phyloP scores from a whole-genome alignment of 2,113 vertebrate genomes.

The Murina feae region DNA sequence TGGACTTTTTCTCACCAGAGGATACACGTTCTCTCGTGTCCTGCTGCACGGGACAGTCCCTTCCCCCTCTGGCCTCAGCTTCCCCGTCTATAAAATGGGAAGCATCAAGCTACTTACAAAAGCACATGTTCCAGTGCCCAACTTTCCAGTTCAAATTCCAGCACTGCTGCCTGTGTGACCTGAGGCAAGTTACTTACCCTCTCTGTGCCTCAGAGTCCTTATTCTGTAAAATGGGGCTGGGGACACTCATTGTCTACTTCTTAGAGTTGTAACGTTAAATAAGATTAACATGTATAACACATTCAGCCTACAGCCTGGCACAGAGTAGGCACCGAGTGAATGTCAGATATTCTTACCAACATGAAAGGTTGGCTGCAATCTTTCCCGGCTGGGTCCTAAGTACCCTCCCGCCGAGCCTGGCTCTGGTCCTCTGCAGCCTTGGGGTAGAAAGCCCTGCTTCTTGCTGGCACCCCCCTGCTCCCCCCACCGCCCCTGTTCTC shows the following conservation, averaged over 20 bases:
- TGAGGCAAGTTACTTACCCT: neutral
- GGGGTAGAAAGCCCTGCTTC: neutral
- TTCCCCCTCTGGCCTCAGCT: neutral
- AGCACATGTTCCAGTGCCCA: neutral
- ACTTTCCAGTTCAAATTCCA: neutral
- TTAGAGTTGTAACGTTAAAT: neutral
- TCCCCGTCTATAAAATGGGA: neutral
- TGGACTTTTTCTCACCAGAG: neutral
- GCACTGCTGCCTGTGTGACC: neutral
- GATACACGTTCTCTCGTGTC: neutral
- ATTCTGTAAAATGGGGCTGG: neutral
- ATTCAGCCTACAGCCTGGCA: neutral
- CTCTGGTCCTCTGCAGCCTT: neutral
- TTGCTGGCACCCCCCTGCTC: rapidly evolving
- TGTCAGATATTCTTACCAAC: neutral
- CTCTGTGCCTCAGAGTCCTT: neutral
- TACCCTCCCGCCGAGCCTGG: neutral
- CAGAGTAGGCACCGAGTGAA: neutral
- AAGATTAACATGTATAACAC: neutral
- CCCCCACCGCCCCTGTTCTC: rapidly evolving
- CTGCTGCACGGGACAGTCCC: too few species aligned
- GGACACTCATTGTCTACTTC: neutral
- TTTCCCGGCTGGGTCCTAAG: neutral
- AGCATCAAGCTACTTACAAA: neutral
- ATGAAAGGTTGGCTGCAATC: neutral